Conservation (phyloP, 2,888 invertebrate species). For the Marasmarcha lunaedactyla region DNA sequence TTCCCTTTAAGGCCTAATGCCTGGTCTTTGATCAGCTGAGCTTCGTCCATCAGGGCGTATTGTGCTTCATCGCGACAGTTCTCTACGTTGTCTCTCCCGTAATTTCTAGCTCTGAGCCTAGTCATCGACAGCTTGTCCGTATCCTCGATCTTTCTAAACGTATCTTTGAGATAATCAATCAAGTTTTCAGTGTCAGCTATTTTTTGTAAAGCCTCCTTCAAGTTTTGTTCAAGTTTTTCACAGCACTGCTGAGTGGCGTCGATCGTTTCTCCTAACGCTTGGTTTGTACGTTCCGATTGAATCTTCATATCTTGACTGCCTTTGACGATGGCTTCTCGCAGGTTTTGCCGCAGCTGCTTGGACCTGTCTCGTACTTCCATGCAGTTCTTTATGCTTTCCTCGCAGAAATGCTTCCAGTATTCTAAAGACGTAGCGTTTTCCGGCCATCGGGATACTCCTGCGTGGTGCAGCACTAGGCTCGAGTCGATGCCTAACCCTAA, state of each 20-base stretch:
- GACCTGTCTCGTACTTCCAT: conserved; percentile 82
- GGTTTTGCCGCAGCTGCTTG: conserved; percentile 72
- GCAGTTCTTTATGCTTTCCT: conserved; percentile 79
- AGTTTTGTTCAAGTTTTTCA: conserved; percentile 75
- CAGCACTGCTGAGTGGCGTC: conserved; percentile 80
- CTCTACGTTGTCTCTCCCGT: conserved; percentile 81
- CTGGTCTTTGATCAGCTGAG: conserved; percentile 69
- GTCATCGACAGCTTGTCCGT: conserved; percentile 88
- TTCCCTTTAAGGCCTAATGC: conserved; percentile 66
- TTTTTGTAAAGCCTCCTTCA: conserved; percentile 78
- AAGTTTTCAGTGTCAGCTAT: conserved; percentile 82
- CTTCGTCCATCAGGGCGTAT: conserved; percentile 79
- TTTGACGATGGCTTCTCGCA: conserved; percentile 80
- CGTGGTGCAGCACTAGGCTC: conserved; percentile 76
- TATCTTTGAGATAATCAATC: conserved; percentile 75
- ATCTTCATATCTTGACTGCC: conserved; percentile 83
- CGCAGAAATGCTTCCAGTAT: conserved; percentile 86
- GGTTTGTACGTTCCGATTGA: conserved; percentile 87
- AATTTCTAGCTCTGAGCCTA: conserved; percentile 78
- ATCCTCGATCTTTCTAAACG: conserved; percentile 77
- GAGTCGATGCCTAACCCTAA: conserved; percentile 75
- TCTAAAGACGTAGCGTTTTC: conserved; percentile 76
- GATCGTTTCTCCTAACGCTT: conserved; percentile 77
- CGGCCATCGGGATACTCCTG: conserved; percentile 84
- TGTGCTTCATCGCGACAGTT: conserved; percentile 87